phyloP scores from a whole-genome alignment of 37 sponge, comb jelly and placozoan species.

The Chondrosia reniformis region DNA sequence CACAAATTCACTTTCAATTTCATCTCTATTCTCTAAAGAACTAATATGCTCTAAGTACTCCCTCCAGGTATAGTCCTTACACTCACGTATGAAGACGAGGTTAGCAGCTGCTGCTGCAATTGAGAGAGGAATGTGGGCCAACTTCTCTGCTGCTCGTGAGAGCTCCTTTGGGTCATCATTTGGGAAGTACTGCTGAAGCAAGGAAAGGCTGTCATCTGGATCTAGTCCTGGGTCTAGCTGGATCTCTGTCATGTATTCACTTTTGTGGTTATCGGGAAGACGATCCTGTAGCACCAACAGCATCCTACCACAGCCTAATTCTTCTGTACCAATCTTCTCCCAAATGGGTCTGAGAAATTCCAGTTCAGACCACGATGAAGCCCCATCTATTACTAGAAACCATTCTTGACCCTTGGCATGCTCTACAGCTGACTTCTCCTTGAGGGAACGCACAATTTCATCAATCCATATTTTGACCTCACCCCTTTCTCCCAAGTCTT shows the following conservation, averaged over 20 bases:
- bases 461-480: too few species aligned
- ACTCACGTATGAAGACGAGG: neutral
- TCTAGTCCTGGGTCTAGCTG: neutral
- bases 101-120: neutral
- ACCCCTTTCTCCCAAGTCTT: too few species aligned
- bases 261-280: too few species aligned
- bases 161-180: neutral
- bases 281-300: conserved; percentile 14
- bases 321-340: neutral
- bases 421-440: neutral
- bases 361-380: neutral
- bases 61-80: neutral
- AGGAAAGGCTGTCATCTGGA: neutral
- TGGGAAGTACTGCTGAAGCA: neutral
- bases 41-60: neutral
- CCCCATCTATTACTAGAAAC: conserved; percentile 18
- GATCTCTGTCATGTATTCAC: neutral
- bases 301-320: neutral
- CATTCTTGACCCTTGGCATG: neutral
- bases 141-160: neutral
- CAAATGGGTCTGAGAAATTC: neutral
- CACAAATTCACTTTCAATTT: neutral
- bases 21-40: neutral
- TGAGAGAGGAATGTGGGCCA: conserved; percentile 14
- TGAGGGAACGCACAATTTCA: neutral